Base-by-base conservation (phyloP, 2,888 invertebrate genomes). In the Zaprionus bogoriensis region DNA sequence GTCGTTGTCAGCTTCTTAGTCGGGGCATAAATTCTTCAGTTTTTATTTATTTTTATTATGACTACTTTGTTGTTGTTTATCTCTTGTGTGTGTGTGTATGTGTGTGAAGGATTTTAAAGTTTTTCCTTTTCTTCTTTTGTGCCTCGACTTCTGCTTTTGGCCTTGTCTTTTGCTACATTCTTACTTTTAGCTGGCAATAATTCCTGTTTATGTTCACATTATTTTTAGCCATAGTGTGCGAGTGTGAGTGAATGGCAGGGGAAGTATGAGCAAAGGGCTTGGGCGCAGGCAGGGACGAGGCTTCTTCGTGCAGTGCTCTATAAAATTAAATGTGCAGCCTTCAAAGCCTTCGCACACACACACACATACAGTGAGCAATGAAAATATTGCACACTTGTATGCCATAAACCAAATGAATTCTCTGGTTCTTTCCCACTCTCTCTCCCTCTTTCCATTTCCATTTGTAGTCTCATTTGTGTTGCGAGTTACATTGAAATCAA, bases 1-100 rank as follows among this genome's bases (percentile, higher is more conserved):
- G 4, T 50, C 39, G 23, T 44, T 65, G 51, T 38, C 54, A 45
- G 60, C 59, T 58, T 65, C 51, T 61, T 61, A 42, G 42, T 53
- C 28, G 23, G 51, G 54, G 45, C 82, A 77, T 67, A 77, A 80
- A 81, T 75, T 78, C 67, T 62, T 64, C 62, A 68, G 51, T 69
- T 69, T 70, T 79, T 86, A 69, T 81, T 86, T 86, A 77, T 80
- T 86, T 77, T 86, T 81, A 83, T 80, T 78, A 81, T 75, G 78
- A 78, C 71, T 62, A 67, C 68, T 67, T 60, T 79, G 66, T 61
- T 83, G 62, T 77, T 66, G 51, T 82, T 66, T 54, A 69, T 58
- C 41, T 39, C 1, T 14, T 14, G 17, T 36, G 14, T 36, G 30
- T 38, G 38, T 19, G 36, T 17, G 6, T 17, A 6, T 6, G 6